phyloP scores from a whole-genome alignment of 2,888 invertebrate genomes.

The Andrena haemorrhoa region DNA sequence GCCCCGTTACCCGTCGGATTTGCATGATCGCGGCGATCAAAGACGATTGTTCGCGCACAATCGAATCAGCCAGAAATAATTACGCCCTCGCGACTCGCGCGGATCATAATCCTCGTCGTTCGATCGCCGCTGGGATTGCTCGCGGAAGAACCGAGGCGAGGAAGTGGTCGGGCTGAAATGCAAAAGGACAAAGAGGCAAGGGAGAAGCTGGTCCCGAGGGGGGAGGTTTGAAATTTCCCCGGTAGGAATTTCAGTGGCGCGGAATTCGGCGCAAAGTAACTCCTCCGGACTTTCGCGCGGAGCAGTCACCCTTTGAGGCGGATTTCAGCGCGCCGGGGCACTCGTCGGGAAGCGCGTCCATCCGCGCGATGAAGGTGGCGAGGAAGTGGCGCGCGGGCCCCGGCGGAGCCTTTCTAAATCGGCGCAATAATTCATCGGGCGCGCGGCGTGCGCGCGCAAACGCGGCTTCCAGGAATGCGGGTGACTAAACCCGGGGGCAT shows the following conservation, averaged over 20 bases:
- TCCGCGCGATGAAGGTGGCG: constrained; percentile 40
- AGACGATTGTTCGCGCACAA: constrained; percentile 19
- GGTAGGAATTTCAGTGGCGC: constrained; percentile 14
- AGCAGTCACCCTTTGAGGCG: constrained; percentile 43
- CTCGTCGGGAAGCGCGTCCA: constrained; percentile 29
- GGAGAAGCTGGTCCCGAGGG: not conserved
- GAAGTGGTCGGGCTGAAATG: too few species aligned
- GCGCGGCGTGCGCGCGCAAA: constrained; percentile 43
- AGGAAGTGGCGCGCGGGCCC: constrained; percentile 51
- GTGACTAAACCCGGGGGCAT: constrained; percentile 74
- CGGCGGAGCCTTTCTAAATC: constrained; percentile 70
- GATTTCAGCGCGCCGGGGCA: constrained; percentile 30
- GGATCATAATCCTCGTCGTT: not conserved
- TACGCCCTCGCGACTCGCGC: not conserved
- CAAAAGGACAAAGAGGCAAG: not conserved
- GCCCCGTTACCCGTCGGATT: constrained; percentile 23
- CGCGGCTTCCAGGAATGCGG: constrained; percentile 74
- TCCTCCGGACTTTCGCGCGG: constrained; percentile 16
- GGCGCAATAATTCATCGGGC: constrained; percentile 75
- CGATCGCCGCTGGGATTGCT: too few species aligned
- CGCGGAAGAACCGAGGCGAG: too few species aligned
- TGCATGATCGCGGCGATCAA: constrained; percentile 31
- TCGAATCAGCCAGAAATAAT: constrained; percentile 23
- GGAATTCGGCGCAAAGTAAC: constrained; percentile 51
- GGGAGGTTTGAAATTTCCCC: constrained; percentile 24